A percentile compares a stretch with the other conserved stretches of the same genome.
Evolutionary conservation across 2,888 invertebrate genomes (phyloP).

Genomic region (Gari tellinella): DNA sequence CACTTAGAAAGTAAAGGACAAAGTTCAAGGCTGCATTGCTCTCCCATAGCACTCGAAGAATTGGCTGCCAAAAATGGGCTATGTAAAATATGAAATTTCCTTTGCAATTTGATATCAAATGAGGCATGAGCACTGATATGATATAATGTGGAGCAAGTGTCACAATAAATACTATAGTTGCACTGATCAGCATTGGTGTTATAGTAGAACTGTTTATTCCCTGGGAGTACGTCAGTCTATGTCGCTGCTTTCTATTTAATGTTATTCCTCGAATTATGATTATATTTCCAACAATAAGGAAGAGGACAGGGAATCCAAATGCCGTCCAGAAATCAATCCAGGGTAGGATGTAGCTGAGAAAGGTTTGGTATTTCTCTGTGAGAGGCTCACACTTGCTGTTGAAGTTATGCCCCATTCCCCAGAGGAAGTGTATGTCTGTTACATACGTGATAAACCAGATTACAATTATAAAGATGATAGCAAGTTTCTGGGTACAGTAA

Average conservation of each 20-base stretch:
- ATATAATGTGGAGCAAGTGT: conserved; percentile 70
- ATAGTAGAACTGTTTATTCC: conserved; percentile 60
- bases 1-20: conserved; percentile 71
- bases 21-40: conserved; percentile 72
- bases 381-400: conserved; percentile 38
- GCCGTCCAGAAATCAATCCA: conserved; percentile 75
- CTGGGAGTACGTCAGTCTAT: conserved; percentile 14
- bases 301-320: conserved; percentile 67
- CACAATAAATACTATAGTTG: conserved; percentile 68
- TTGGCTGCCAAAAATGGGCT: conserved; percentile 58
- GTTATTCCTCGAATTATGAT: conserved; percentile 66
- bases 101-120: conserved; percentile 35
- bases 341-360: conserved; percentile 61
- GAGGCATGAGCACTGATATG: conserved; percentile 60
- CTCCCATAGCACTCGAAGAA: conserved; percentile 70
- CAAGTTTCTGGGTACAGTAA: conserved; percentile 61
- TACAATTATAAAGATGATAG: conserved; percentile 46
- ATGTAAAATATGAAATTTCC: conserved; percentile 29
- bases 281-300: conserved; percentile 70
- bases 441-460: conserved; percentile 49
- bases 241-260: conserved; percentile 38
- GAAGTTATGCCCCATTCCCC: conserved; percentile 48
- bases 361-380: conserved; percentile 48
- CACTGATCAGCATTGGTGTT: conserved; percentile 64
- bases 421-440: conserved; percentile 68